Percentiles rank a stretch among this genome's conserved stretches.
These are phyloP conservation scores for Apodemus sylvaticus DNA, from an alignment of 2,113 vertebrate genomes.

Conservation along the genomic window DNA sequence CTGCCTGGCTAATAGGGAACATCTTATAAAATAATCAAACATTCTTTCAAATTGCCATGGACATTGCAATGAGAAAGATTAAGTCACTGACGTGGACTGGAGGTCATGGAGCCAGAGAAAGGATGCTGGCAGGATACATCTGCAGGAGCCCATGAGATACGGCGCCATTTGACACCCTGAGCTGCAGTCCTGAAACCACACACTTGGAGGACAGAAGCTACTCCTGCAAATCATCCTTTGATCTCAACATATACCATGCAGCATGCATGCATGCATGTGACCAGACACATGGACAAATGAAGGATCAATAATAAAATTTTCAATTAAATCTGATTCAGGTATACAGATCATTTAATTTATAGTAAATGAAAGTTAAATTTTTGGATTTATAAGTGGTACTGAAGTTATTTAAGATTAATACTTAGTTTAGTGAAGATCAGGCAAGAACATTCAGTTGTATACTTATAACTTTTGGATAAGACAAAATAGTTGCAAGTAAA, in stretches of 20 bases:
- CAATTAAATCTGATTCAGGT: background rate
- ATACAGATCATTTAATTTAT: background rate
- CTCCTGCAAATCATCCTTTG: background rate
- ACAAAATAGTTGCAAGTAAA: slow-evolving; percentile 28
- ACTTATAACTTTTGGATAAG: background rate
- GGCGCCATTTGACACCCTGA: background rate
- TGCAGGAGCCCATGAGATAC: background rate
- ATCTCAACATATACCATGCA: background rate
- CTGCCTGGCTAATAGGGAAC: background rate
- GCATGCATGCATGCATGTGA: too few relatives aligned
- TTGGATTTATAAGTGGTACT: background rate
- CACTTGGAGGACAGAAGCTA: background rate
- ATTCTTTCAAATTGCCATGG: background rate
- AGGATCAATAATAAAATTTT: background rate
- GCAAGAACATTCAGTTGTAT: background rate
- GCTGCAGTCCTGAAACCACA: background rate
- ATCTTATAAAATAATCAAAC: background rate
- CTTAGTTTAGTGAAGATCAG: background rate
- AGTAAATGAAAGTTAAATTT: background rate
- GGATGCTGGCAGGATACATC: background rate
- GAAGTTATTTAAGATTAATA: background rate
- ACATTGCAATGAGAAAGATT: background rate
- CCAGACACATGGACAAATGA: background rate
- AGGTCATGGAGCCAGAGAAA: background rate
- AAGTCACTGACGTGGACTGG: background rate